Evolutionary conservation across 2,797 vertebrate genomes (phyloP).

Genomic region (Muscicapa striata): DNA sequence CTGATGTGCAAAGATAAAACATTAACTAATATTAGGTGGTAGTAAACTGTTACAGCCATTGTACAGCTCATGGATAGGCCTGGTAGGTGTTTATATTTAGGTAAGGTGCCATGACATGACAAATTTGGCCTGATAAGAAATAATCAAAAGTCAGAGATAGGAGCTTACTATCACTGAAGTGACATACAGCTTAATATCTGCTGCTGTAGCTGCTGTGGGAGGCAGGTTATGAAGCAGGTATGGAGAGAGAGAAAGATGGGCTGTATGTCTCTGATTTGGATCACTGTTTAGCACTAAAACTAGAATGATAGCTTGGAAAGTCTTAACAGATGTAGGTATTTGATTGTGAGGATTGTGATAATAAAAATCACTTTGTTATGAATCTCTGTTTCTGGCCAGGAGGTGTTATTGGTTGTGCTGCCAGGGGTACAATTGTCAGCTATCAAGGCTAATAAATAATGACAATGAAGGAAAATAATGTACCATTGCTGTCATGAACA

Average conservation of each 20-base stretch:
- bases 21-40: not conserved
- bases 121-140: not conserved
- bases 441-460: not conserved
- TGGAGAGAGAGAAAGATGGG: not conserved
- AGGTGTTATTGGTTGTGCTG: not conserved
- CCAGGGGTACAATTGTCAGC: not conserved
- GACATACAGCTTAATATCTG: not conserved
- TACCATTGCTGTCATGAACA: not conserved
- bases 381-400: not conserved
- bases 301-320: not conserved
- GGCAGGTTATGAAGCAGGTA: not conserved
- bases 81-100: not conserved
- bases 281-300: not conserved
- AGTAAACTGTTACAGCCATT: fast-evolving
- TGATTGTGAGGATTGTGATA: not conserved
- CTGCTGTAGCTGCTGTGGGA: not conserved
- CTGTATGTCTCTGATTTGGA: not conserved
- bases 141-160: not conserved
- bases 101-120: not conserved
- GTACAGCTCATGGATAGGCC: not conserved
- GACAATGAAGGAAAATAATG: not conserved
- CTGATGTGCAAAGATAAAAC: not conserved
- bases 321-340: not conserved
- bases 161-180: fast-evolving
- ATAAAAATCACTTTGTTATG: not conserved